These are phyloP conservation scores for Erebia palarica DNA, from an alignment of 2,888 invertebrate genomes.

Conservation along the genomic window DNA sequence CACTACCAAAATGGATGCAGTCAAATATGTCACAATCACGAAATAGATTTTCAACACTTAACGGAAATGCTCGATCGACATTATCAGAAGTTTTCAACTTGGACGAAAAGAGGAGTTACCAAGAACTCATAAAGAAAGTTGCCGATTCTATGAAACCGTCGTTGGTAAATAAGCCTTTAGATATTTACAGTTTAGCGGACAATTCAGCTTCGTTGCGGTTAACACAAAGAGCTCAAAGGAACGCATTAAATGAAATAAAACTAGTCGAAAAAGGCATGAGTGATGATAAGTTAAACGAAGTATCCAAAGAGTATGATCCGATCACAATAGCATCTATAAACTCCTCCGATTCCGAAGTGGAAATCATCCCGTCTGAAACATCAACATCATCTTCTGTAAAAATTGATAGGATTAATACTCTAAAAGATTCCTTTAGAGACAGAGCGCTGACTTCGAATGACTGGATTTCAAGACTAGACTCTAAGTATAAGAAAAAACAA, in stretches of 20 bases:
- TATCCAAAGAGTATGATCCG: constrained; percentile 67
- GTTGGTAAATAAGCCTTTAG: constrained; percentile 51
- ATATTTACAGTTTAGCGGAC: constrained; percentile 63
- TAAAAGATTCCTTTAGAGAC: constrained; percentile 81
- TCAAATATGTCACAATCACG: constrained; percentile 54
- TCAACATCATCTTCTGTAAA: constrained; percentile 67
- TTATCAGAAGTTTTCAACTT: constrained; percentile 80
- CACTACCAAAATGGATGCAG: constrained; percentile 67
- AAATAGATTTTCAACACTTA: constrained; percentile 58
- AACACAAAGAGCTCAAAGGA: constrained; percentile 64
- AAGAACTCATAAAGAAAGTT: constrained; percentile 76
- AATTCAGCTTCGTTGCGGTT: constrained; percentile 64
- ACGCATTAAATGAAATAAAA: constrained; percentile 63
- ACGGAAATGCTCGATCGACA: constrained; percentile 64
- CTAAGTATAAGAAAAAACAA: constrained; percentile 71
- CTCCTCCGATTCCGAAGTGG: constrained; percentile 74
- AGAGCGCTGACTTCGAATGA: constrained; percentile 72
- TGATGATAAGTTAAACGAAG: constrained; percentile 57
- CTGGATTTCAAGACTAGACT: constrained; percentile 79
- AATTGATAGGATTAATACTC: constrained; percentile 78
- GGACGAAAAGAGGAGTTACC: constrained; percentile 81
- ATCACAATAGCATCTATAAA: constrained; percentile 73
- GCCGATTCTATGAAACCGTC: constrained; percentile 56
- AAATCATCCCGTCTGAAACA: constrained; percentile 68
- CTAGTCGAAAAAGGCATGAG: constrained; percentile 58